A percentile compares a stretch with the other conserved stretches of the same genome.
Conservation (phyloP, 2,797 vertebrate species). For the Spinus olivaceus region DNA sequence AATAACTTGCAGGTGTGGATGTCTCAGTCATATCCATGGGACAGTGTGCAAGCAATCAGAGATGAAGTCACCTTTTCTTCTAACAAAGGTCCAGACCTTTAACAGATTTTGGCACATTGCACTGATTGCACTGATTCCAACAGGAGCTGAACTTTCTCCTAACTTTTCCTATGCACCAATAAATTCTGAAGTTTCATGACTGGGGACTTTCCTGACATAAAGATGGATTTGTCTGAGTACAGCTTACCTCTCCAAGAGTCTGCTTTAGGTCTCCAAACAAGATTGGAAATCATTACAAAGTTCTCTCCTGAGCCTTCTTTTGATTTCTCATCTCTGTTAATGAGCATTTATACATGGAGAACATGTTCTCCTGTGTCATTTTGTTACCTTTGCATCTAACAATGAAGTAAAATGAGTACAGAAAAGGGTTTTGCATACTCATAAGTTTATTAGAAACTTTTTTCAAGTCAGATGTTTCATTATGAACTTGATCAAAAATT, state of each 20-base stretch:
- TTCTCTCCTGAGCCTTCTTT: background rate
- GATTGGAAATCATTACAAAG: background rate
- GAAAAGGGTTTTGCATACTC: background rate
- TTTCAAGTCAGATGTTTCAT: background rate
- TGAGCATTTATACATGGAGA: background rate
- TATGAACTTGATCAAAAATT: background rate
- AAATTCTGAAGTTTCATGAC: background rate
- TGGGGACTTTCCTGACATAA: background rate
- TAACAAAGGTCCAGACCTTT: background rate
- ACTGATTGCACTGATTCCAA: background rate
- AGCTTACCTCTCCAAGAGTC: background rate
- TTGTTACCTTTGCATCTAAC: background rate
- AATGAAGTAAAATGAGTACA: background rate
- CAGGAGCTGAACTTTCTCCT: background rate
- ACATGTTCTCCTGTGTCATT: background rate
- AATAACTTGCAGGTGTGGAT: background rate
- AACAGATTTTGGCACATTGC: background rate
- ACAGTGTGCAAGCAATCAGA: background rate
- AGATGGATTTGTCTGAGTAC: background rate
- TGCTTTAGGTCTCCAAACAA: background rate
- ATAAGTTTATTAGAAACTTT: background rate
- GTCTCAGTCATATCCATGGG: background rate
- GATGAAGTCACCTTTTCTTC: background rate
- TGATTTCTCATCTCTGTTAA: constrained; percentile 1
- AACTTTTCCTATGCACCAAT: background rate